These are phyloP conservation scores for Drosophila ambigua DNA, from an alignment of 1,140 invertebrate genomes.

Conservation along the genomic window DNA sequence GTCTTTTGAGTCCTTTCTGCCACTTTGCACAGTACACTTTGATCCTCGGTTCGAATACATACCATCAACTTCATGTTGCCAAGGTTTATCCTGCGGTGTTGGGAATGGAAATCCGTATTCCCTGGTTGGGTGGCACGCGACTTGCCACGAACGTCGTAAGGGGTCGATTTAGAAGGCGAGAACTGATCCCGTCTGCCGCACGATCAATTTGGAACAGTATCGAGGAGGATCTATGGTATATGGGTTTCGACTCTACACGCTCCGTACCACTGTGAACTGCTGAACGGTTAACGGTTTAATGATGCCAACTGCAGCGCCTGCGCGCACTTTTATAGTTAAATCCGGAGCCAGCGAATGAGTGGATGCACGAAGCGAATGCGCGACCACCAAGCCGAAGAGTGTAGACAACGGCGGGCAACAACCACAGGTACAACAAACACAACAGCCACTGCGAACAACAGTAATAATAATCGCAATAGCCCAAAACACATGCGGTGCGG, in stretches of 20 bases:
- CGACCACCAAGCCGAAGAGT: slow-evolving; percentile 49
- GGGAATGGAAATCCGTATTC: slow-evolving; percentile 49
- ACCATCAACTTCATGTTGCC: slow-evolving; percentile 78
- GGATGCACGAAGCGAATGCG: slow-evolving; percentile 53
- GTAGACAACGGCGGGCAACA: slow-evolving; percentile 17
- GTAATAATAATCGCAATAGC: slow-evolving; percentile 79
- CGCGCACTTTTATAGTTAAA: slow-evolving; percentile 81
- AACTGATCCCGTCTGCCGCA: slow-evolving; percentile 39
- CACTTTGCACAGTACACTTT: slow-evolving; percentile 40
- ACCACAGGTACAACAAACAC: slow-evolving; percentile 10
- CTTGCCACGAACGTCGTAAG: slow-evolving; percentile 1
- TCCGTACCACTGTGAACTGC: slow-evolving; percentile 68
- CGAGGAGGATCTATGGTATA: slow-evolving; percentile 18
- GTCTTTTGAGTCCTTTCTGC: slow-evolving; percentile 17
- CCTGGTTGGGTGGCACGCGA: slow-evolving; percentile 30
- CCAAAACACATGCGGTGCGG: slow-evolving; percentile 64
- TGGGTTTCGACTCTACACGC: slow-evolving; percentile 56
- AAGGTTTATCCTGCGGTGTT: slow-evolving; percentile 57
- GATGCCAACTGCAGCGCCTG: slow-evolving; percentile 73
- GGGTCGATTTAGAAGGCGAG: slow-evolving; percentile 23
- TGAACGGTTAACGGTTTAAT: slow-evolving; percentile 83
- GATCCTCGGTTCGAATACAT: slow-evolving; percentile 43
- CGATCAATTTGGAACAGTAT: slow-evolving; percentile 4
- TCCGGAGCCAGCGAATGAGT: slow-evolving; percentile 44
- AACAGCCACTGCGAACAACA: neutral